phyloP scores from a whole-genome alignment of 2,113 vertebrate species.

The Steatornis caripensis region DNA sequence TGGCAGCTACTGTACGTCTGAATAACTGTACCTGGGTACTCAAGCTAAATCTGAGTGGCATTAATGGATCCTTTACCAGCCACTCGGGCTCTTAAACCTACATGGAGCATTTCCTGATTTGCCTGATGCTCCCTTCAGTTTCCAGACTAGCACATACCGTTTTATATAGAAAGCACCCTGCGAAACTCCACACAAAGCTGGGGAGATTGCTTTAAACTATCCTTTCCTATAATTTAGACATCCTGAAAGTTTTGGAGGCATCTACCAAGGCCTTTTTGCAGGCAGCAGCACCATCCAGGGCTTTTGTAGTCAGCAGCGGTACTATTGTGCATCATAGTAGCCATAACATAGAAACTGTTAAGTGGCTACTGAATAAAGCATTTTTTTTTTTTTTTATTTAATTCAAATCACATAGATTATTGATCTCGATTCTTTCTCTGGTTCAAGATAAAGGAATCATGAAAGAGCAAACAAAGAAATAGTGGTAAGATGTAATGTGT shows the following conservation, averaged over 20 bases:
- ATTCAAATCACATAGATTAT: neutral
- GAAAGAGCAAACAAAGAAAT: neutral
- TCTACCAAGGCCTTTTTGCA: neutral
- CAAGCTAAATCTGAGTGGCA: neutral
- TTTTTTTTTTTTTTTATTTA: neutral
- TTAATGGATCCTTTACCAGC: neutral
- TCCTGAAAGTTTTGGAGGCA: neutral
- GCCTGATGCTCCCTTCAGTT: neutral
- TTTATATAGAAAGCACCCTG: neutral
- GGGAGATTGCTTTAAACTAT: neutral
- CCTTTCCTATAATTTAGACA: neutral
- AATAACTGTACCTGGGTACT: neutral
- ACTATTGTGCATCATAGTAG: neutral
- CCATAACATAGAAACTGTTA: neutral
- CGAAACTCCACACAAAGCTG: neutral
- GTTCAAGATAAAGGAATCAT: neutral
- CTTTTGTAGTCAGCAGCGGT: neutral
- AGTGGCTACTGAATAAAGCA: neutral
- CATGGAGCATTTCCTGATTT: neutral
- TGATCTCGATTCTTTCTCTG: neutral
- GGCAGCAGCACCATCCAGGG: neutral
- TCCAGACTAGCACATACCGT: neutral
- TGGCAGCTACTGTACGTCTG: neutral
- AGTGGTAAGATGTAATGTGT: neutral
- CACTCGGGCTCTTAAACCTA: neutral